Base-by-base conservation (phyloP, 2,888 invertebrate species). In the Patella ulyssiponensis region DNA sequence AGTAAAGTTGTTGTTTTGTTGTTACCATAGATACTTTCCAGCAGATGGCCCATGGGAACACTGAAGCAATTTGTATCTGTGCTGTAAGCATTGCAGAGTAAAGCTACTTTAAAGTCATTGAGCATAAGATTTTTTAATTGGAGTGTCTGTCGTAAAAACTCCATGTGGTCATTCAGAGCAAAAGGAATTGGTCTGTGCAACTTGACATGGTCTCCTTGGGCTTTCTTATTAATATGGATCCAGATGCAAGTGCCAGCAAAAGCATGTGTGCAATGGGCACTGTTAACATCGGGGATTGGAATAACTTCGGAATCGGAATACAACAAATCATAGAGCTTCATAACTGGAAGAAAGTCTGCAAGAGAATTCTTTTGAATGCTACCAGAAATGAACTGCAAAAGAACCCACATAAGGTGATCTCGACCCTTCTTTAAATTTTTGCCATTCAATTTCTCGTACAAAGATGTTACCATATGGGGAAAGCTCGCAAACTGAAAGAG, bases 351-450 rank as follows among this genome's bases (percentile, higher is more conserved):
- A 88, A 97, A 97, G 90, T 96, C 97, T 0, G 95, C 95, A 72
- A 96, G 92, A 0, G 97, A 96, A 92, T 98, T 98, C 86, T 97
- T 95, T 91, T 97, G 97, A 87, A 98, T 98, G 89, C 97, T 97
- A 73, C 98, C 98, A 0, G 98, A 98, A 86, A 99, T 97, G 89
- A 98, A 98, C 92, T 99, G 99, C 70, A 99, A 93, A 23, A 99
- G 93, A 27, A 98, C 96, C 98, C 99, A 99, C 98, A 99, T 99
- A n/a, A 99, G 93, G 88, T 99, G 98, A 92, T 98, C 98, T 73
- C 99, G 93, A 0, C 98, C 98, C 91, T 96, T 96, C 77, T 88
- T 86, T 90, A 97, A 93, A 88, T 97, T 96, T 84, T 95, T 94
- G 11, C 95, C 95, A 70, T 95, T 94, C 58, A 96, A 92, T 94